These are phyloP conservation scores for Garra rufa DNA, from an alignment of 2,113 vertebrate species.

Conservation along the genomic window DNA sequence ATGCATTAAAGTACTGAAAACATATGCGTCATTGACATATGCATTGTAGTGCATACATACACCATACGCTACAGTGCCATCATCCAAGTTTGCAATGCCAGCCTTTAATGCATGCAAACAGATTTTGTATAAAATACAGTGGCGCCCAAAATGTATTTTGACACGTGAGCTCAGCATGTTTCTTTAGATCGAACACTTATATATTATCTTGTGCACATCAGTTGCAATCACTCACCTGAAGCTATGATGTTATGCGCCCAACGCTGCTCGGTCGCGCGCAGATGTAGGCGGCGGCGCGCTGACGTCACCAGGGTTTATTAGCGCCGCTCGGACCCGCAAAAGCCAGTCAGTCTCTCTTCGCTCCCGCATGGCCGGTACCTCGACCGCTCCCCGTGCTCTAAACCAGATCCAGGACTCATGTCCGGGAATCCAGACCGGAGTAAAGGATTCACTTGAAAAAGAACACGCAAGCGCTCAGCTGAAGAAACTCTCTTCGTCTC, in stretches of 20 bases:
- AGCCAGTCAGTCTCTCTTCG: slow-evolving; percentile 60
- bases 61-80: too few relatives aligned
- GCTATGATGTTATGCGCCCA: not conserved
- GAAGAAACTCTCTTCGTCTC: slow-evolving; percentile 18
- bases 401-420: slow-evolving; percentile 58
- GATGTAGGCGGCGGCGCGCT: slow-evolving; percentile 22
- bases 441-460: slow-evolving; percentile 62
- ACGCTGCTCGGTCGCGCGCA: not conserved
- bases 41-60: too few relatives aligned
- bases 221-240: not conserved
- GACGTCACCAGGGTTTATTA: slow-evolving; percentile 74
- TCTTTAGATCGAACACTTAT: not conserved
- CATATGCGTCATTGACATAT: too few relatives aligned
- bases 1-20: too few relatives aligned
- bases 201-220: not conserved
- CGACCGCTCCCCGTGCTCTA: not conserved
- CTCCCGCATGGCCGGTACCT: slow-evolving; percentile 45
- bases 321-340: slow-evolving; percentile 46
- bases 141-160: not conserved
- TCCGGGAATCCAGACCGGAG: slow-evolving; percentile 62
- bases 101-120: not conserved
- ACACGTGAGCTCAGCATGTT: not conserved
- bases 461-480: not conserved
- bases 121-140: not conserved
- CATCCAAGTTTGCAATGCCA: not conserved